phyloP scores from a whole-genome alignment of 2,113 vertebrate genomes.

The Poeciliopsis turrubarensis region DNA sequence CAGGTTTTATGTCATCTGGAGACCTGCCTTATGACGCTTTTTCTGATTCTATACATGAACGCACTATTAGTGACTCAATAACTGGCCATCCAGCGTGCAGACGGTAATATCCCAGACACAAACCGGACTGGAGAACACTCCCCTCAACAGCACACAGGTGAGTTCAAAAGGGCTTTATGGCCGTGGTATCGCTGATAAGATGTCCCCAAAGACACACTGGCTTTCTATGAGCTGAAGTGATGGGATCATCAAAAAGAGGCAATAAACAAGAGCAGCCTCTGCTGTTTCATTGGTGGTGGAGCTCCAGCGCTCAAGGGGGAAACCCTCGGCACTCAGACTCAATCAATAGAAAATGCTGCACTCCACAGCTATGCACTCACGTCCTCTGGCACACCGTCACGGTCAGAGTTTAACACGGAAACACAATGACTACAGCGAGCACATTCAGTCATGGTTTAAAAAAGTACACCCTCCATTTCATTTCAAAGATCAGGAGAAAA shows the following conservation, averaged over 20 bases:
- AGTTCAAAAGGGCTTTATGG: conserved; percentile 58
- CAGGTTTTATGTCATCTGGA: conserved; percentile 14
- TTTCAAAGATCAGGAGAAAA: not conserved
- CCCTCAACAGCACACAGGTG: conserved; percentile 50
- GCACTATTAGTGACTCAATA: conserved; percentile 15
- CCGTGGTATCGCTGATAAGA: conserved; percentile 56
- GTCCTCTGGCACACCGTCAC: conserved; percentile 24
- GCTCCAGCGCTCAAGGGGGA: conserved; percentile 41
- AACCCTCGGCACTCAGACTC: conserved; percentile 54
- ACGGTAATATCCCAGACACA: conserved; percentile 44
- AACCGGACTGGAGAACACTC: conserved; percentile 29
- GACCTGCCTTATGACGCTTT: not conserved
- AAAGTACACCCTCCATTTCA: not conserved
- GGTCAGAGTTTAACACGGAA: conserved; percentile 7
- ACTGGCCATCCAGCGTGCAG: conserved; percentile 22
- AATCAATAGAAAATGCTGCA: conserved; percentile 62
- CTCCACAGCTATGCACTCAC: conserved; percentile 38
- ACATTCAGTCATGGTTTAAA: conserved; percentile 4
- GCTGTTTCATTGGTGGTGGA: conserved; percentile 54
- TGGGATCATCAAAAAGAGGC: conserved; percentile 66
- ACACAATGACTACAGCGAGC: conserved; percentile 31
- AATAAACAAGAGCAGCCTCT: conserved; percentile 60
- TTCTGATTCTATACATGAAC: not conserved
- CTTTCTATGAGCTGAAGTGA: conserved; percentile 50
- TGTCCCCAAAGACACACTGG: conserved; percentile 37